Evolutionary conservation across 2,797 vertebrate genomes (phyloP).

Genomic region (Mormyrops attenuatus): DNA sequence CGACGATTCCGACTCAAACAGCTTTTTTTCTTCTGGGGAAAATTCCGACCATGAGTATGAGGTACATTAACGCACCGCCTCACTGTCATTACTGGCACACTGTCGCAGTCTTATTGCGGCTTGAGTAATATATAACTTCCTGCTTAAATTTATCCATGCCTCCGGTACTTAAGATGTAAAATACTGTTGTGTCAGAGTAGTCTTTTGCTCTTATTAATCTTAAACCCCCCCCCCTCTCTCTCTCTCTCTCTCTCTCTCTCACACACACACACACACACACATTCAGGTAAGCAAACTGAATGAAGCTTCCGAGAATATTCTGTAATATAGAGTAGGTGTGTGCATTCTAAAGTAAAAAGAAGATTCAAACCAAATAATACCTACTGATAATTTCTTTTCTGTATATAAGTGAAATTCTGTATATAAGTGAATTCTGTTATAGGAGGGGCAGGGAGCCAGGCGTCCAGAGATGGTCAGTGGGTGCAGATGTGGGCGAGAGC

Average conservation of each 20-base stretch:
- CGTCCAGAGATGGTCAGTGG: slow-evolving; percentile 43
- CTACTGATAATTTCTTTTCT: neutral
- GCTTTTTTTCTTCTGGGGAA: slow-evolving; percentile 59
- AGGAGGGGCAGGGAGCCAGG: slow-evolving; percentile 49
- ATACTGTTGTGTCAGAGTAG: neutral
- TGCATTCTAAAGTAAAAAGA: neutral
- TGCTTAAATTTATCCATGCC: neutral
- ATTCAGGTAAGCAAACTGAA: neutral
- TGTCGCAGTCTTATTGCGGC: neutral
- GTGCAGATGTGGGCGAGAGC: slow-evolving; percentile 56
- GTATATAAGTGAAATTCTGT: neutral
- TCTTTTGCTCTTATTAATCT: neutral
- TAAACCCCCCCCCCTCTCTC: neutral
- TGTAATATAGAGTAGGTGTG: neutral
- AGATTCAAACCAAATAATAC: neutral
- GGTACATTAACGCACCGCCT: slow-evolving; percentile 43
- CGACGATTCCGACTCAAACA: slow-evolving; percentile 51
- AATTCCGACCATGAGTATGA: slow-evolving; percentile 61
- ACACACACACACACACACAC: neutral
- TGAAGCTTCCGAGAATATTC: neutral
- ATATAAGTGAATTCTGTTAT: neutral
- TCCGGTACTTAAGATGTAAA: neutral
- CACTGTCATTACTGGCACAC: neutral
- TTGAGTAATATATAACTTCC: neutral
- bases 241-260: neutral